phyloP scores from a whole-genome alignment of 2,797 vertebrate genomes.

The Antrozous pallidus region DNA sequence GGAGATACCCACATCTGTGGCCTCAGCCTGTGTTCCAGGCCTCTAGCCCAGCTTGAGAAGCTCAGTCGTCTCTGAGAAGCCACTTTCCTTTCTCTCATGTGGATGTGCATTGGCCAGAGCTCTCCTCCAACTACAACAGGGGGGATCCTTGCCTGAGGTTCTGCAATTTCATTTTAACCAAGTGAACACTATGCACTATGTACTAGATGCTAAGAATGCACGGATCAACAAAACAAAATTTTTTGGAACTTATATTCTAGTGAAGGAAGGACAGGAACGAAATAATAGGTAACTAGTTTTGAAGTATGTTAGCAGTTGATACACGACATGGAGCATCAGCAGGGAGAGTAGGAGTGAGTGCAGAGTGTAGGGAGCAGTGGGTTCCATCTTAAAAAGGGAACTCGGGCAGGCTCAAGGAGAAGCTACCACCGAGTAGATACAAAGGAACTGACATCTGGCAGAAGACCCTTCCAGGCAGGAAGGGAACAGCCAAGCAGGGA shows the following conservation, averaged over 20 bases:
- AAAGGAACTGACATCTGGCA: too few relatives aligned
- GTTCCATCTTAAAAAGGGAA: background rate
- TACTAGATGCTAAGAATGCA: background rate
- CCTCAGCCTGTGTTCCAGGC: background rate
- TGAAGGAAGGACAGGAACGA: background rate
- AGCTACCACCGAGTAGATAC: background rate
- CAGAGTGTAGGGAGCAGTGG: background rate
- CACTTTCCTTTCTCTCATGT: background rate
- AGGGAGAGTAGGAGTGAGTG: too few relatives aligned
- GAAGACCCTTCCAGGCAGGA: background rate
- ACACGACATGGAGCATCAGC: background rate
- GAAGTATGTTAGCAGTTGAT: background rate
- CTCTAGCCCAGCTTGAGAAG: background rate
- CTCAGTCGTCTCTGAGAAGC: background rate
- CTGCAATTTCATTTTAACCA: background rate
- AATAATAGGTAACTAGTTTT: background rate
- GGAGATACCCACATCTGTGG: accelerated
- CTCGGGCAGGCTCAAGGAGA: background rate
- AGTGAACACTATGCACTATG: background rate
- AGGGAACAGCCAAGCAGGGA: background rate
- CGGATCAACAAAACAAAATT: background rate
- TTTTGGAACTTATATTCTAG: background rate
- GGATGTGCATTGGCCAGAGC: background rate
- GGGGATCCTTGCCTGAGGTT: background rate
- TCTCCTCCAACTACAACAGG: background rate